Evolutionary conservation across 2,797 vertebrate species (phyloP).

Genomic region (Gambelia wislizenii): DNA sequence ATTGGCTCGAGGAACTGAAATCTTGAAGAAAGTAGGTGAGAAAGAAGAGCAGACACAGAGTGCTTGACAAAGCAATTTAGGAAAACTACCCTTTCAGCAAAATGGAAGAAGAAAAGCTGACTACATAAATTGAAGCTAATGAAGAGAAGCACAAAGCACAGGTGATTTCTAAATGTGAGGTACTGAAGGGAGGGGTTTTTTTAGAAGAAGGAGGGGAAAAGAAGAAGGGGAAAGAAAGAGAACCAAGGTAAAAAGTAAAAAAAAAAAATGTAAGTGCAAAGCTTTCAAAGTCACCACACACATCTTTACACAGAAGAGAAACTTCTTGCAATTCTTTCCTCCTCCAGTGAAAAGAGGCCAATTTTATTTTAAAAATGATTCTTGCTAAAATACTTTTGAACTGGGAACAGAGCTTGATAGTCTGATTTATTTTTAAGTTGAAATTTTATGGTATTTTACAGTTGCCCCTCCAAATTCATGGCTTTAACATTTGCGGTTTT

Average conservation of each 20-base stretch:
- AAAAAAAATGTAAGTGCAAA: constrained; percentile 14
- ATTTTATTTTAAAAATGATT: constrained; percentile 7
- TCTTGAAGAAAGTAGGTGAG: constrained; percentile 46
- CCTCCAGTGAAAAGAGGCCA: not conserved
- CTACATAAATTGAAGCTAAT: constrained; percentile 55
- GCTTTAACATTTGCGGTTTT: too few relatives aligned
- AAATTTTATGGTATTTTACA: not conserved
- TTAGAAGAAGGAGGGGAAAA: not conserved
- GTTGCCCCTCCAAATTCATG: too few relatives aligned
- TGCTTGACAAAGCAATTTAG: constrained; percentile 43
- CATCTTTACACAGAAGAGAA: not conserved
- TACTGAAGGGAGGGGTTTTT: not conserved
- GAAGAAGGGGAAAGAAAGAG: constrained; percentile 4
- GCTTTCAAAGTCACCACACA: constrained; percentile 28
- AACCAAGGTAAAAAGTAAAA: not conserved
- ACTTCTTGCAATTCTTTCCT: not conserved
- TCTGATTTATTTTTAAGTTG: not conserved
- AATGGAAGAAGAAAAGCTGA: constrained; percentile 55
- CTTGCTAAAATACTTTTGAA: not conserved
- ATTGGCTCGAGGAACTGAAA: constrained; percentile 25
- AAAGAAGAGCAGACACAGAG: constrained; percentile 14
- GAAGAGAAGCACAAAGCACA: constrained; percentile 56
- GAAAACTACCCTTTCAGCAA: constrained; percentile 62
- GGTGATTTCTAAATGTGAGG: constrained; percentile 25
- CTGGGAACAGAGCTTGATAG: not conserved